A percentile compares a stretch with the other conserved stretches of the same genome.
Evolutionary conservation across 92 coral and sea anemone species (phyloP).

Genomic region (Epizoanthus stellaris): DNA sequence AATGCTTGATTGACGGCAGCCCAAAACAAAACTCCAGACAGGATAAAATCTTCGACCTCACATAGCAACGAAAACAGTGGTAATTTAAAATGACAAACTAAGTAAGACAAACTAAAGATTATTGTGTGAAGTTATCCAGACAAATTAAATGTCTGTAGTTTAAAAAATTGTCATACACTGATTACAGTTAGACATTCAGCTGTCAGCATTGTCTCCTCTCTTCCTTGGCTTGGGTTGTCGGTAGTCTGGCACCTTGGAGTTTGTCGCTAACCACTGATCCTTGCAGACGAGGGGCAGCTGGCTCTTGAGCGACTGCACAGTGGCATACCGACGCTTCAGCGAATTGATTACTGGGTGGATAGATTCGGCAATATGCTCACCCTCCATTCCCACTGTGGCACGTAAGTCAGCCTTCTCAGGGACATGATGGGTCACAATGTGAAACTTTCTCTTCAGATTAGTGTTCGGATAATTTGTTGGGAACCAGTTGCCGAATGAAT

Average conservation of each 20-base stretch:
- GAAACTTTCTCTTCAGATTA: neutral
- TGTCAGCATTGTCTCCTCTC: no score
- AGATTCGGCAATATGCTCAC: neutral
- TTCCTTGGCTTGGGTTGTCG: neutral
- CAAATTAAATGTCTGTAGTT: no score
- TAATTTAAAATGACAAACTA: no score
- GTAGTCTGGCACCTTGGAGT: neutral
- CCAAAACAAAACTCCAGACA: no score
- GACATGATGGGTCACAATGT: neutral
- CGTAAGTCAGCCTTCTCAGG: neutral
- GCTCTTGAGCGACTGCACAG: neutral
- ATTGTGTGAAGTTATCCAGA: no score
- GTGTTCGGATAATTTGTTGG: neutral
- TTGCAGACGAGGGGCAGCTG: neutral
- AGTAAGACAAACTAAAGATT: no score
- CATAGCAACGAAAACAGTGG: no score
- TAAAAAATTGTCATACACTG: no score
- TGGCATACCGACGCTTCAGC: neutral
- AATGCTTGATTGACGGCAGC: no score
- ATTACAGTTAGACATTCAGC: no score
- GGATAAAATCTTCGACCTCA: no score
- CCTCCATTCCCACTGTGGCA: neutral
- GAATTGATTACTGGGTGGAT: neutral
- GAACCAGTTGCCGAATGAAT: constrained; percentile 1
- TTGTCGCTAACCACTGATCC: neutral